Evolutionary conservation across 2,888 invertebrate species (phyloP).

Genomic region (Amiota minor): DNA sequence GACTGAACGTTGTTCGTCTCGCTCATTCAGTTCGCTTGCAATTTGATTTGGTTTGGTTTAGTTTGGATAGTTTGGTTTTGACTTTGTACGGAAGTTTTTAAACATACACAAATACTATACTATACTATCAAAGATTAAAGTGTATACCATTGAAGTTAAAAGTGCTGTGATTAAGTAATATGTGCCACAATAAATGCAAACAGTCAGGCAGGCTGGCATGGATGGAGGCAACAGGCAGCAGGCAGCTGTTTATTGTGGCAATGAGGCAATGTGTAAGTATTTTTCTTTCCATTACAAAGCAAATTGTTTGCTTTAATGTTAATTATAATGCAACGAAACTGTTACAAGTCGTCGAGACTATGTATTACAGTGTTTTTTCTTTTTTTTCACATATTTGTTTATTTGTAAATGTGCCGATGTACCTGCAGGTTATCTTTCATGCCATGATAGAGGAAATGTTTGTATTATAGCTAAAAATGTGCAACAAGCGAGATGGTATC

Average conservation of each 20-base stretch:
- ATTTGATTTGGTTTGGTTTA: slow-evolving; percentile 9
- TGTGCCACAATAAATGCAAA: slow-evolving; percentile 17
- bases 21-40: slow-evolving; percentile 6
- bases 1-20: slow-evolving; percentile 47
- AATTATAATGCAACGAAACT: slow-evolving; percentile 19
- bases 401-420: not conserved
- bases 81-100: slow-evolving; percentile 24
- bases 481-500: too few species aligned
- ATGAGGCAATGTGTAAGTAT: slow-evolving; percentile 15
- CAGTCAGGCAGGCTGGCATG: slow-evolving; percentile 11
- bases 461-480: too few species aligned
- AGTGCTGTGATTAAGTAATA: slow-evolving; percentile 55
- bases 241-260: slow-evolving; percentile 15
- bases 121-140: too few species aligned
- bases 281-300: slow-evolving; percentile 11
- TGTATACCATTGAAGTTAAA: not conserved
- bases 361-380: too few species aligned
- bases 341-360: slow-evolving; percentile 14
- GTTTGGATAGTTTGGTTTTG: not conserved
- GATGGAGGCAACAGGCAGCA: too few species aligned
- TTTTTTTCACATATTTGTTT: not conserved
- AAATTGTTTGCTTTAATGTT: slow-evolving; percentile 25
- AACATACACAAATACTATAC: not conserved
- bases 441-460: too few species aligned
- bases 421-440: slow-evolving; percentile 1